These are phyloP conservation scores for Tipula confusa DNA, from an alignment of 2,888 invertebrate genomes.

Conservation along the genomic window DNA sequence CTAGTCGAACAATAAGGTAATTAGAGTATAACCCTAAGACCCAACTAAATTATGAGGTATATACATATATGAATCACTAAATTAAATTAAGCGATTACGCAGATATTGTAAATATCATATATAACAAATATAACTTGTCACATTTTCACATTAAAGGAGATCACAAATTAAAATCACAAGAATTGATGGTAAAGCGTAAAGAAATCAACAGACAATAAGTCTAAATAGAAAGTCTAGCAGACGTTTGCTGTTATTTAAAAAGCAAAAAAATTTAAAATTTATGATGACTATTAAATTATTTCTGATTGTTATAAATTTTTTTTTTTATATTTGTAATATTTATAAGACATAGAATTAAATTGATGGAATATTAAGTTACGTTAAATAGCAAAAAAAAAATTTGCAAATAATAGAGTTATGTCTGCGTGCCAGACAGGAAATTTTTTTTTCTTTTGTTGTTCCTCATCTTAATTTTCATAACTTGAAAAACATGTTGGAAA, in stretches of 20 bases:
- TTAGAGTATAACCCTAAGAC: background rate
- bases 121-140: background rate
- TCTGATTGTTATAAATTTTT: background rate
- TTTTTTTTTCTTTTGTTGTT: background rate
- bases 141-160: background rate
- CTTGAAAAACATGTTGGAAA: background rate
- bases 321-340: too few relatives aligned
- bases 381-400: background rate
- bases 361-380: slow-evolving; percentile 20
- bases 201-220: background rate
- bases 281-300: slow-evolving; percentile 13
- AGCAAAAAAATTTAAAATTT: background rate
- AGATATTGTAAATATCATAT: background rate
- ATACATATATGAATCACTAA: background rate
- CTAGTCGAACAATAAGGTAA: background rate
- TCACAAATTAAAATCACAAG: background rate
- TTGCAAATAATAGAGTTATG: slow-evolving; percentile 20
- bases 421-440: slow-evolving; percentile 15
- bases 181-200: background rate
- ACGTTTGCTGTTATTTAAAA: background rate
- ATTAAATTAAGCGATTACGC: background rate
- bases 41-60: background rate
- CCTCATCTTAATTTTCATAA: background rate
- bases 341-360: background rate
- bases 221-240: background rate